phyloP scores from a whole-genome alignment of 2,888 invertebrate species.

The Tachina fera region DNA sequence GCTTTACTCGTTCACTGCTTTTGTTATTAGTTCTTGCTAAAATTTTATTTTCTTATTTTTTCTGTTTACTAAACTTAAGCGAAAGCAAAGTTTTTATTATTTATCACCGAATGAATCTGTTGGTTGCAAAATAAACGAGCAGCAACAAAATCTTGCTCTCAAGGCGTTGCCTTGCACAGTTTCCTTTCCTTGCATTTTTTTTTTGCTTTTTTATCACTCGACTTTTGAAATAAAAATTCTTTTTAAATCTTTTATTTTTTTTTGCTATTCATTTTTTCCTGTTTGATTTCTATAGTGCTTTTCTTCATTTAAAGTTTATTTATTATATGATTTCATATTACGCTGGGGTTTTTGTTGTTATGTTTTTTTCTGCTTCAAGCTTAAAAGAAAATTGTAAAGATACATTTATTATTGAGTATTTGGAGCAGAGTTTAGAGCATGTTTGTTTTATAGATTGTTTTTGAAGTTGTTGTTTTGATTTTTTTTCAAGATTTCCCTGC shows the following conservation, averaged over 20 bases:
- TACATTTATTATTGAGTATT: conserved; percentile 45
- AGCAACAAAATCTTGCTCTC: conserved; percentile 14
- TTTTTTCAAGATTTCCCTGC: conserved; percentile 37
- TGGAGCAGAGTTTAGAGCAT: conserved; percentile 32
- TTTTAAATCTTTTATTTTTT: conserved; percentile 79
- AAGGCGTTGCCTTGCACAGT: conserved; percentile 50
- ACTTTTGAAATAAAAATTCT: conserved; percentile 75
- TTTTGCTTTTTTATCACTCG: neutral
- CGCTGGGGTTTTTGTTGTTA: neutral
- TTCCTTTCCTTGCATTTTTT: neutral
- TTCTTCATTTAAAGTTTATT: conserved; percentile 54
- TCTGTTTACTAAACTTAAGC: conserved; percentile 29
- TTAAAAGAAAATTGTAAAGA: conserved; percentile 18
- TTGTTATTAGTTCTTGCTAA: neutral
- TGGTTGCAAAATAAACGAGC: conserved; percentile 23
- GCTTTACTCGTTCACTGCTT: conserved; percentile 35
- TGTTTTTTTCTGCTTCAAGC: neutral
- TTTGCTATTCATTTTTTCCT: conserved; percentile 47
- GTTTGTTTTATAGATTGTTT: conserved; percentile 69
- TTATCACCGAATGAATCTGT: conserved; percentile 54
- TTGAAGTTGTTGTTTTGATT: conserved; percentile 59
- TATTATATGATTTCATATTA: conserved; percentile 46
- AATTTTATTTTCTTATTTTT: conserved; percentile 30
- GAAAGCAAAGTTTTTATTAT: conserved; percentile 59
- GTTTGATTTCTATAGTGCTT: conserved; percentile 47